Conservation (phyloP, 2,113 vertebrate genomes). For the Artemisiospiza belli region DNA sequence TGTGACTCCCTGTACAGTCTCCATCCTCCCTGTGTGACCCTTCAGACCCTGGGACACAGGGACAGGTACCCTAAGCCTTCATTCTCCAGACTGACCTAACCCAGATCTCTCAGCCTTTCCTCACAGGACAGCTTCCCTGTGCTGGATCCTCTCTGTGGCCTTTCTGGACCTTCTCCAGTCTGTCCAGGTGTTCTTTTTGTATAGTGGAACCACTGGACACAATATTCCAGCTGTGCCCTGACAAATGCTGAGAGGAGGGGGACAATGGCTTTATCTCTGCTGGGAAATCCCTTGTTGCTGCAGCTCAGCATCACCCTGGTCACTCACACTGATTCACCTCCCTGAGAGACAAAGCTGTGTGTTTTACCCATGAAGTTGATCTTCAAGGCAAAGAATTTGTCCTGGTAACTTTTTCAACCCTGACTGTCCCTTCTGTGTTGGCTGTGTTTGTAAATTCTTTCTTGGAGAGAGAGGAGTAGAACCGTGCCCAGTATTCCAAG, state of each 20-base stretch:
- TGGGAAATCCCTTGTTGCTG: neutral
- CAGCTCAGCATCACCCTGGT: neutral
- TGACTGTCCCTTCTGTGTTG: neutral
- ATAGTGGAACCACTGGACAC: neutral
- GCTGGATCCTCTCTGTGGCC: neutral
- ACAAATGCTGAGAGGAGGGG: neutral
- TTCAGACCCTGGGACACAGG: neutral
- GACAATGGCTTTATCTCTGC: neutral
- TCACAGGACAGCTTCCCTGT: neutral
- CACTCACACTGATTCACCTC: neutral
- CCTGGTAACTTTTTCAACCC: neutral
- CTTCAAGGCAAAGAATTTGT: neutral
- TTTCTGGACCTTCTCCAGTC: neutral
- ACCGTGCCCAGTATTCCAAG: neutral
- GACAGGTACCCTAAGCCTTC: neutral
- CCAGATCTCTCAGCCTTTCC: neutral
- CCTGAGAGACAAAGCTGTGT: neutral
- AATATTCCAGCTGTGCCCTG: neutral
- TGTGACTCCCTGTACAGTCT: neutral
- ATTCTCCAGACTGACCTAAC: neutral
- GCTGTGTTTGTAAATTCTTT: slow-evolving; percentile 11
- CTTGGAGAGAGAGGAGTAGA: neutral
- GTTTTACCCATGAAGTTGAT: neutral
- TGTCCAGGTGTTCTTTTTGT: neutral
- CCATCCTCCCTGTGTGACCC: neutral